Base-by-base conservation (phyloP, 2,888 invertebrate species). In the Rosalia funebris region DNA sequence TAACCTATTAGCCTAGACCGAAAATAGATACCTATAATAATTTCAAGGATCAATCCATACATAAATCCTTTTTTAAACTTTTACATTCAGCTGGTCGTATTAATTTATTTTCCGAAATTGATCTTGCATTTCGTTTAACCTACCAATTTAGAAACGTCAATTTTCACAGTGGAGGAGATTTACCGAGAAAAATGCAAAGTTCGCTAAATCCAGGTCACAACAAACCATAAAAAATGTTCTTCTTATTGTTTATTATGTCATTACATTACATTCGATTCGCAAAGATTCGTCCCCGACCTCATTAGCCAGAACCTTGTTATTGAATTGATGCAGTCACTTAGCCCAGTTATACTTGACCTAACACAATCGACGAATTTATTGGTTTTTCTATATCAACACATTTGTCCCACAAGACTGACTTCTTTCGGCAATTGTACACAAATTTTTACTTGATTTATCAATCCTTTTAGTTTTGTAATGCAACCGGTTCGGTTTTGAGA, bases 301-400 rank as follows among this genome's bases (percentile, higher is more conserved):
- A 60, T 63, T 71, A 55, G 56, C 53, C 46, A 63, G 53, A 60
- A 69, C 69, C 71, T 71, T 68, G 69, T 71, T 66, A 69, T 69
- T 66, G 65, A 65, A 62, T 60, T 57, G 57, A 60, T 60, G 62
- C 50, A 60, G 66, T 61, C 65, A 68, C 65, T 67, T 68, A 11
- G 64, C 69, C 72, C 66, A 71, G 69, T 72, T 72, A 65, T 71
- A 71, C 70, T 70, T 71, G 72, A 72, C 70, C 69, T 70, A 68
- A 66, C 68, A 44, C 66, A 71, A 71, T 64, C 59, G 45, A 52
- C 62, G 34, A 66, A 64, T 59, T 61, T 58, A 60, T 54, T 62
- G 39, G 31, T 59, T 59, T 56, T 53, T 58, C 52, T 52, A 32
- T 32, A 17, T 14, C 34, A 9, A 16, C 20, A 11, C 17, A 32